Conservation (phyloP, 2,113 vertebrate species). For the Illadopsis cleaveri region DNA sequence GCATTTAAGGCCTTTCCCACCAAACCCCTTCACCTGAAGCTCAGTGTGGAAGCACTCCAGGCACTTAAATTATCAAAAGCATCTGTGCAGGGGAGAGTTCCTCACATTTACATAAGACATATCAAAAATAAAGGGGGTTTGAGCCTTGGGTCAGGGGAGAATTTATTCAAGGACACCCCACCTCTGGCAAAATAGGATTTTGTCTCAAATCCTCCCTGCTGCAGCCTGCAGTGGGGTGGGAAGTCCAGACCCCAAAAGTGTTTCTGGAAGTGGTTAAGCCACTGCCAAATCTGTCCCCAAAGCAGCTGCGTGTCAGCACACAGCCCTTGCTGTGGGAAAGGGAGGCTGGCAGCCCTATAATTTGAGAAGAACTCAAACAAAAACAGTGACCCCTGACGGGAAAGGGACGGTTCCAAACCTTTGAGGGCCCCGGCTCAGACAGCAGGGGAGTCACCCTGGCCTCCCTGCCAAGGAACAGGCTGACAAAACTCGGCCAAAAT, state of each 20-base stretch:
- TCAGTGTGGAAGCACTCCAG: background rate
- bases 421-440: background rate
- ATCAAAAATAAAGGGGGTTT: background rate
- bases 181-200: background rate
- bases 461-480: background rate
- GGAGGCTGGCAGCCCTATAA: conserved; percentile 17
- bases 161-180: background rate
- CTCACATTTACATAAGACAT: background rate
- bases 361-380: conserved; percentile 25
- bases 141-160: background rate
- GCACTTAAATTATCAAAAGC: background rate
- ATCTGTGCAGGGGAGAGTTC: background rate
- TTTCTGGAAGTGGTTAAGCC: background rate
- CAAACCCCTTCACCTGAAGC: background rate
- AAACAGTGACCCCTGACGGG: conserved; percentile 31
- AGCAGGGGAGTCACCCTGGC: background rate
- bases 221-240: background rate
- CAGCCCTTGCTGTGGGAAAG: background rate
- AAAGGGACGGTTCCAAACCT: background rate
- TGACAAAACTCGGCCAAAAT: conserved; percentile 1
- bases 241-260: background rate
- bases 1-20: background rate
- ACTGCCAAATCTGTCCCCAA: background rate
- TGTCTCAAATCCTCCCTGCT: background rate
- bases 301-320: conserved; percentile 8